These are phyloP conservation scores for Listronotus oregonensis DNA, from an alignment of 1,140 invertebrate species.

Conservation along the genomic window DNA sequence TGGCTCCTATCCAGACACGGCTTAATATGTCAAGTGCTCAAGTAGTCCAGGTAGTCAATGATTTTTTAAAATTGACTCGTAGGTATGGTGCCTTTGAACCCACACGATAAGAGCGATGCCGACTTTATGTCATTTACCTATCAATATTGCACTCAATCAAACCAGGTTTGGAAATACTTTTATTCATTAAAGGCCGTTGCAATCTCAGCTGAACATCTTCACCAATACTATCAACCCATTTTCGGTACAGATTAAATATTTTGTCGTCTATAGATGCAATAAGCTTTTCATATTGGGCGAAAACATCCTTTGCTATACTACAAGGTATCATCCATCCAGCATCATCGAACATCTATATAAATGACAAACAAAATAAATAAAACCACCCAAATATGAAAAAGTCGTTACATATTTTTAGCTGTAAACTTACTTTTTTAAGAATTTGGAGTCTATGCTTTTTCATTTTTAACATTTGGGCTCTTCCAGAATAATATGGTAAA, in stretches of 20 bases:
- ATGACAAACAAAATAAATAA: conserved; percentile 5
- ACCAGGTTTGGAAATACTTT: conserved; percentile 65
- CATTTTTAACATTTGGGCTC: conserved; percentile 66
- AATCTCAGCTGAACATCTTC: conserved; percentile 66
- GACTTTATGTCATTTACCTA: conserved; percentile 57
- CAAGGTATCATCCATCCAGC: conserved; percentile 74
- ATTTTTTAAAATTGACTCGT: too few species aligned
- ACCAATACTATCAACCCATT: conserved; percentile 66
- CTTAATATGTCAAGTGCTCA: too few species aligned
- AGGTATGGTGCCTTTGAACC: too few species aligned
- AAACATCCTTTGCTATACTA: conserved; percentile 71
- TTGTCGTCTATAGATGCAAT: conserved; percentile 69
- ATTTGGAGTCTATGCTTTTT: conserved; percentile 67
- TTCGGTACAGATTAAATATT: conserved; percentile 65
- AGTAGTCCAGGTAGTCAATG: too few species aligned
- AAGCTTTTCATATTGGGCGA: conserved; percentile 68
- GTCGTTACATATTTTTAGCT: neutral
- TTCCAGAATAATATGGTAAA: conserved; percentile 72
- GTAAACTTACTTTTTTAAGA: conserved; percentile 59
- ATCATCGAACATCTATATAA: conserved; percentile 63
- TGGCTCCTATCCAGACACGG: too few species aligned
- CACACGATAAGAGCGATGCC: too few species aligned
- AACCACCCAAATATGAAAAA: neutral
- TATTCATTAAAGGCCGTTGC: conserved; percentile 72
- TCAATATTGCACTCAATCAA: conserved; percentile 82